Base-by-base conservation (phyloP, 2,797 vertebrate genomes). In the Yasuhikotakia modesta region DNA sequence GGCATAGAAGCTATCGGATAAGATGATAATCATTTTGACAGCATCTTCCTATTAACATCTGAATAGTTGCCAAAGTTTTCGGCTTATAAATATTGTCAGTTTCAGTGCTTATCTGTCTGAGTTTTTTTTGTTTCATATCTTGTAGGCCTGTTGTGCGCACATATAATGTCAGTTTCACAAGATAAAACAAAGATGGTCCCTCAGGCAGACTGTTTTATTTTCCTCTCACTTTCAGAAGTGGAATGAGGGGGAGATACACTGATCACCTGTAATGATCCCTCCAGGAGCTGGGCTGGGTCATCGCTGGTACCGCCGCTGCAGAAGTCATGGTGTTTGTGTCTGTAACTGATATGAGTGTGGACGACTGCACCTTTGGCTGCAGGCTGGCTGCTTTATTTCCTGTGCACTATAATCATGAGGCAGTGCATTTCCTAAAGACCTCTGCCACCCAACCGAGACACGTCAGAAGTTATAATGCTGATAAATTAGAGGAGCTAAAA, bases 401-500 rank as follows among this genome's bases (percentile, higher is more conserved):
- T 27, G 63, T 61, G 46, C 53, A 46, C 52, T 79, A 72, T 84
- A 83, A 79, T 86, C 48, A 70, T 80, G 81, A 83, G 81, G 67
- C 76, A 76, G 81, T 84, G 43, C 57, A 81, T 74, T 78, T 65
- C 65, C 72, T 50, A 79, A 76, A 70, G 78, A 70, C 58, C 70
- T 24, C 58, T 81, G 60, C 70, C 76, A 78, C 76, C 76, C 64
- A 52, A 35, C 76, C 80, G 83, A 73, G 70, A 76, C 53, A 70
- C 74, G 79, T 83, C 76, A 80, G 70, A 67, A 81, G 70, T 87
- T 79, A 77, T 85, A 84, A 86, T 84, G 52, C 76, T 82, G 80
- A 87, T 83, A 81, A 78, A 86, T 86, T 82, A 79, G 19, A 79
- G 43, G 14, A 68, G 69, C 39, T 12, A 57, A 79, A 84, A 75